Evolutionary conservation across 1,140 invertebrate genomes (phyloP).

Genomic region (Hypsibius dujardini): DNA sequence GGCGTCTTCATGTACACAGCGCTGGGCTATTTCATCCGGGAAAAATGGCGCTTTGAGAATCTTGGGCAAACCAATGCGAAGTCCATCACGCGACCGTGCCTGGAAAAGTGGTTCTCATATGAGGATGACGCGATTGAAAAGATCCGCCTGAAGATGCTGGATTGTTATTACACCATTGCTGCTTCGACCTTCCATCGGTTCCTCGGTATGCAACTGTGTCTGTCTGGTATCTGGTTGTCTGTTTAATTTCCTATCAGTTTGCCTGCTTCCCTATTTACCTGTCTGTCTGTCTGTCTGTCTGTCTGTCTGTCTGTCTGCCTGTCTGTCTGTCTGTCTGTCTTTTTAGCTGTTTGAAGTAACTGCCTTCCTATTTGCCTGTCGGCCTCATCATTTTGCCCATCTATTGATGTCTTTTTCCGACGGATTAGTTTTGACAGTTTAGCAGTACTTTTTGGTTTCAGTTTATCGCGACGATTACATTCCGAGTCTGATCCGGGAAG

Average conservation of each 20-base stretch:
- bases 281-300: too few relatives aligned
- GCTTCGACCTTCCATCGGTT: not conserved
- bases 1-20: not conserved
- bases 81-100: not conserved
- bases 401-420: too few relatives aligned
- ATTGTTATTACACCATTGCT: not conserved
- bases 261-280: too few relatives aligned
- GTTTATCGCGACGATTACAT: constrained; percentile 1
- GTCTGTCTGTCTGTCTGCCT: too few relatives aligned
- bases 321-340: not conserved
- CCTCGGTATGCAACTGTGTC: not conserved
- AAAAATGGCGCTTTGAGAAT: not conserved
- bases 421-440: too few relatives aligned
- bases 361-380: too few relatives aligned
- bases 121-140: not conserved
- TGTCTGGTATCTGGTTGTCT: too few relatives aligned
- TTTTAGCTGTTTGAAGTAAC: not conserved
- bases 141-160: not conserved
- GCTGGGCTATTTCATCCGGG: not conserved
- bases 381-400: too few relatives aligned
- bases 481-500: not conserved
- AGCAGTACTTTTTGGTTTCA: too few relatives aligned
- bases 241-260: too few relatives aligned
- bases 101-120: not conserved
- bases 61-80: too few relatives aligned